Base-by-base conservation (phyloP, 2,797 vertebrate genomes). In the Micromesistius poutassou region DNA sequence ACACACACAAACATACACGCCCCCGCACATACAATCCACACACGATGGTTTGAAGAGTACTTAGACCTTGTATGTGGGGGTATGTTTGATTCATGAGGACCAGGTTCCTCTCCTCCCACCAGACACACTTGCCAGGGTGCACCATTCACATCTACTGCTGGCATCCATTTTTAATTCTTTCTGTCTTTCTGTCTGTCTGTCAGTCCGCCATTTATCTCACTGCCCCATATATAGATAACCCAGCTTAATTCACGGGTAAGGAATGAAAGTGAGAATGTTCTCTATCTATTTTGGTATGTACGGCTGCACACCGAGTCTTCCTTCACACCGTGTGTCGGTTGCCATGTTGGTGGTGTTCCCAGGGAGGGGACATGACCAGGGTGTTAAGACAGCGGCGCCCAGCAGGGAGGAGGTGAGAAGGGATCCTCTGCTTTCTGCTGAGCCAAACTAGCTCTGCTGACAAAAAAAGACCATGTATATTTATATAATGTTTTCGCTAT, bases 381-480 rank as follows among this genome's bases (percentile, higher is more conserved):
- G 66, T 68, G 77, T 62, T 84, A 77, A 83, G 82, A 79, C 78
- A 55, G 71, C 36, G 73, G 25, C 28, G 38, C n/a, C 6, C 46
- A 40, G 33, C 38, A 33, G 28, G 40, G 73, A 76, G 68, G 10
- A 1, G 36, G 6, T 74, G 74, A 16, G 19, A n/a, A 74, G 40
- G 5, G 5, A 30, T 68, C 28, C 62, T 28, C 62, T 2, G 62
- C 62, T 68, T 28, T 68, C 25, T 68, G 25, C 10, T 10, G 3
- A 28, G 62, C 62, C 62, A 68, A 28, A 68, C n/a, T n/a, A n/a
- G n/a, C n/a, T n/a, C n/a, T n/a, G n/a, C n/a, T n/a, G n/a, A n/a
- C n/a, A n/a, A 25, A 62, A 62, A 68, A 68, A n/a, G n/a, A 62
- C 55, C 55, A 62, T 66, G 62, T 66, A 28, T 66, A 28, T 68